Conservation (phyloP, 2,888 invertebrate species). For the Drosophila pegasa region DNA sequence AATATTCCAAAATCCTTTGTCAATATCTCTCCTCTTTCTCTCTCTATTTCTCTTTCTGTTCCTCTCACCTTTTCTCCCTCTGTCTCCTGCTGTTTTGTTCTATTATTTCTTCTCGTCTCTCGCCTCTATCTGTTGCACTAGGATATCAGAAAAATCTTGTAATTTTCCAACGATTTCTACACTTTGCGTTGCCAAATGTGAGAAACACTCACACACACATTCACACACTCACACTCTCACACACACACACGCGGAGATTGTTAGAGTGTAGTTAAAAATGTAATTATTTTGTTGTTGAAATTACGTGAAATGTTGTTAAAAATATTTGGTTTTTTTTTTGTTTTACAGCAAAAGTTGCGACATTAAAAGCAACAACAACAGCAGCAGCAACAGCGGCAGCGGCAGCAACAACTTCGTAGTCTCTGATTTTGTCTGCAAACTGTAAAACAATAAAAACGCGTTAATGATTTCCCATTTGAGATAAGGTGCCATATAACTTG, state of each 20-base stretch:
- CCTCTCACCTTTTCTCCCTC: not conserved
- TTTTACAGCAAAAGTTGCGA: slow-evolving; percentile 70
- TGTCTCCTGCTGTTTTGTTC: no score
- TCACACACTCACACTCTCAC: not conserved
- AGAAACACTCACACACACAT: slow-evolving; percentile 43
- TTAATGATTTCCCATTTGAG: slow-evolving; percentile 79
- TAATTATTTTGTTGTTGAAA: slow-evolving; percentile 73
- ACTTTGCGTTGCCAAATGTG: slow-evolving; percentile 57
- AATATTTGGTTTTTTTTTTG: slow-evolving; percentile 46
- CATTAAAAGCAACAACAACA: slow-evolving; percentile 57
- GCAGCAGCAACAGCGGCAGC: slow-evolving; percentile 23
- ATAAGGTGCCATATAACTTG: slow-evolving; percentile 67
- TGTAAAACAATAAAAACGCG: slow-evolving; percentile 72
- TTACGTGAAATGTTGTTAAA: slow-evolving; percentile 77
- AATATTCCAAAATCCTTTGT: no score
- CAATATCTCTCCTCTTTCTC: not conserved
- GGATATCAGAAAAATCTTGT: slow-evolving; percentile 9
- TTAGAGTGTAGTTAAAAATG: slow-evolving; percentile 67
- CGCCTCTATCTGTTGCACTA: not conserved
- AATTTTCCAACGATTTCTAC: slow-evolving; percentile 36
- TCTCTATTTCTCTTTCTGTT: no score
- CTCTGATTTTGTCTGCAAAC: slow-evolving; percentile 64
- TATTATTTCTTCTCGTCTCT: not conserved
- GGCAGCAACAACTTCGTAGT: slow-evolving; percentile 35
- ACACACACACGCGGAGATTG: slow-evolving; percentile 19